These are phyloP conservation scores for Melinaea menophilus DNA, from an alignment of 2,888 invertebrate genomes.

Conservation along the genomic window DNA sequence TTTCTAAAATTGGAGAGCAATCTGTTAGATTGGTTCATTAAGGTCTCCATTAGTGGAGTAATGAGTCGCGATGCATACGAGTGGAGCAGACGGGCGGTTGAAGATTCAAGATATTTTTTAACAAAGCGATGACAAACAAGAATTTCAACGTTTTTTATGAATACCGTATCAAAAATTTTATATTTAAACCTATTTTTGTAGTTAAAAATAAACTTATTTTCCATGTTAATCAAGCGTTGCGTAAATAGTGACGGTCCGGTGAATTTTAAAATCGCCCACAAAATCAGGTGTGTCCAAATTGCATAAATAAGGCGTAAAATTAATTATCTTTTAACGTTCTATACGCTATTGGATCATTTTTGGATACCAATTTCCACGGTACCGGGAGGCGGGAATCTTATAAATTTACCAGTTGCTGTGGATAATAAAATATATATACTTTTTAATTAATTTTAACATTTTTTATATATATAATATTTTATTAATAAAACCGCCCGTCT, in stretches of 20 bases:
- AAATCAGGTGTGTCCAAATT: background rate
- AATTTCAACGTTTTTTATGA: too few relatives aligned
- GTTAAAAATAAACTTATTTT: background rate
- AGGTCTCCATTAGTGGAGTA: conserved; percentile 73
- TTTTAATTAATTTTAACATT: too few relatives aligned
- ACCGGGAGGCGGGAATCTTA: conserved; percentile 2
- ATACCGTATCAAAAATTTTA: too few relatives aligned
- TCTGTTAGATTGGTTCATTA: conserved; percentile 78
- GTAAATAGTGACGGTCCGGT: background rate
- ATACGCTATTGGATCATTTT: background rate
- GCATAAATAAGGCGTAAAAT: conserved; percentile 4
- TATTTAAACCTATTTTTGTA: background rate
- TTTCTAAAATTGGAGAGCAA: conserved; percentile 72
- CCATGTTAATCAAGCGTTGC: background rate
- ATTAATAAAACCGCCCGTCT: conserved; percentile 41
- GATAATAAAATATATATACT: too few relatives aligned
- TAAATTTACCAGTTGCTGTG: background rate
- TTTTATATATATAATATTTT: background rate
- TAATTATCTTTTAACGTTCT: background rate
- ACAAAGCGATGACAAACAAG: too few relatives aligned
- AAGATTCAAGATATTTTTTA: too few relatives aligned
- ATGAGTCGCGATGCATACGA: conserved; percentile 74
- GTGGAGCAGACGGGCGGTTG: conserved; percentile 46
- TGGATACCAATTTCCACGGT: background rate
- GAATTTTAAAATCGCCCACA: conserved; percentile 2